phyloP scores from a whole-genome alignment of 1,140 invertebrate genomes.

The Caenorhabditis briggsae region DNA sequence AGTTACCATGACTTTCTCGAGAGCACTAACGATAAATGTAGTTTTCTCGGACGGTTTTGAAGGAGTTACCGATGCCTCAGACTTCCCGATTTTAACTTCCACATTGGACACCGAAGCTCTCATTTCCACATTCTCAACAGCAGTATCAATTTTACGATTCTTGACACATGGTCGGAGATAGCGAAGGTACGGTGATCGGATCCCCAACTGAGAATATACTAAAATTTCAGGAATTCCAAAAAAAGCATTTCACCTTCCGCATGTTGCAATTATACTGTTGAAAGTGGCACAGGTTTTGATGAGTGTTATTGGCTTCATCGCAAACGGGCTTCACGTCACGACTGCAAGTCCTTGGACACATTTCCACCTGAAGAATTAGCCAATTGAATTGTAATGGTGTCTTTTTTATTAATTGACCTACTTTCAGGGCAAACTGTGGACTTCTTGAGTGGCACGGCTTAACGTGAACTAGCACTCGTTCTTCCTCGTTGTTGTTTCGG shows the following conservation, averaged over 20 bases:
- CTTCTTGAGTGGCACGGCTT: slow-evolving; percentile 57
- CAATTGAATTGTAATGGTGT: neutral
- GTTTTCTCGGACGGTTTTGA: slow-evolving; percentile 4
- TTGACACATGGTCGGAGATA: slow-evolving; percentile 6
- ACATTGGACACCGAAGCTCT: slow-evolving; percentile 48
- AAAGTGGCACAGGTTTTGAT: slow-evolving; percentile 63
- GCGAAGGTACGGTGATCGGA: slow-evolving; percentile 15
- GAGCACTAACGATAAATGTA: slow-evolving; percentile 61
- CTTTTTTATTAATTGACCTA: neutral
- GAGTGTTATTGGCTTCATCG: slow-evolving; percentile 61
- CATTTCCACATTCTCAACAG: slow-evolving; percentile 50
- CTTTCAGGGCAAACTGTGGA: slow-evolving; percentile 61
- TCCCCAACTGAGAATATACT: neutral
- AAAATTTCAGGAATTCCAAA: neutral
- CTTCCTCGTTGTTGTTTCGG: slow-evolving; percentile 42
- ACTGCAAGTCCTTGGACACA: slow-evolving; percentile 61
- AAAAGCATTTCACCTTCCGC: slow-evolving; percentile 45
- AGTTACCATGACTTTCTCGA: slow-evolving; percentile 68
- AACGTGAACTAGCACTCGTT: slow-evolving; percentile 60
- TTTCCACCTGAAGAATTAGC: slow-evolving; percentile 58
- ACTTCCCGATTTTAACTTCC: neutral
- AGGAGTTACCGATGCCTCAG: neutral
- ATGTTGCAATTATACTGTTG: slow-evolving; percentile 63
- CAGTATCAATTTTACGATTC: slow-evolving; percentile 15
- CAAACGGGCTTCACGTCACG: slow-evolving; percentile 59